A percentile compares a stretch with the other conserved stretches of the same genome.
Conservation (phyloP, 2,888 invertebrate species). For the Hypomecis punctinalis region DNA sequence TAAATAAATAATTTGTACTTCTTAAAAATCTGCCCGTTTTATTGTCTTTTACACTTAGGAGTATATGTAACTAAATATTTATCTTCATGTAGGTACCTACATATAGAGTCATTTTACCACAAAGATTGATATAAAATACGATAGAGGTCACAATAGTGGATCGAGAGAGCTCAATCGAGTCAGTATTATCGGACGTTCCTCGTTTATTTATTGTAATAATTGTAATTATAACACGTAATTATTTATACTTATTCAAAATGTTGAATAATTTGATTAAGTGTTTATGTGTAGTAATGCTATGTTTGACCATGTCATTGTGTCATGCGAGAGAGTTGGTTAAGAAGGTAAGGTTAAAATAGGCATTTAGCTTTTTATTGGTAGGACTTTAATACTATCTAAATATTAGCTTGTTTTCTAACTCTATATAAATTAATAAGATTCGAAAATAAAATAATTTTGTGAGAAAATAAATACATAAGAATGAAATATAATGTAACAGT, state of each 20-base stretch:
- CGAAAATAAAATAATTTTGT: too few relatives aligned
- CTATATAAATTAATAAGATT: too few relatives aligned
- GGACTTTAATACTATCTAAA: too few relatives aligned
- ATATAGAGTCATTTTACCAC: neutral
- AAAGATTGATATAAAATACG: conserved; percentile 5
- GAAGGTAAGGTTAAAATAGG: conserved; percentile 17
- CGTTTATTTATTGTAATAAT: conserved; percentile 5
- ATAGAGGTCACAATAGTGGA: conserved; percentile 19
- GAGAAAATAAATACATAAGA: too few relatives aligned
- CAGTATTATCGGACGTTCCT: conserved; percentile 33
- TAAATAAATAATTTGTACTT: too few relatives aligned
- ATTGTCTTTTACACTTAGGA: too few relatives aligned
- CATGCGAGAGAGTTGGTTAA: conserved; percentile 3
- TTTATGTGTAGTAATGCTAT: conserved; percentile 24
- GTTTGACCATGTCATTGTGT: conserved; percentile 23
- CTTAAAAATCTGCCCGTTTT: too few relatives aligned
- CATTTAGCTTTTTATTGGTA: too few relatives aligned
- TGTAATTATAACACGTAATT: conserved; percentile 3
- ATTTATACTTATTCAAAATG: conserved; percentile 22
- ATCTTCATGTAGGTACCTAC: too few relatives aligned
- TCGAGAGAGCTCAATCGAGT: conserved; percentile 23
- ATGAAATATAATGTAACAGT: too few relatives aligned
- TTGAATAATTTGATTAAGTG: neutral
- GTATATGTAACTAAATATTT: too few relatives aligned
- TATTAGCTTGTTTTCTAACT: too few relatives aligned